phyloP scores from a whole-genome alignment of 2,113 vertebrate genomes.

The Scolopax mira region DNA sequence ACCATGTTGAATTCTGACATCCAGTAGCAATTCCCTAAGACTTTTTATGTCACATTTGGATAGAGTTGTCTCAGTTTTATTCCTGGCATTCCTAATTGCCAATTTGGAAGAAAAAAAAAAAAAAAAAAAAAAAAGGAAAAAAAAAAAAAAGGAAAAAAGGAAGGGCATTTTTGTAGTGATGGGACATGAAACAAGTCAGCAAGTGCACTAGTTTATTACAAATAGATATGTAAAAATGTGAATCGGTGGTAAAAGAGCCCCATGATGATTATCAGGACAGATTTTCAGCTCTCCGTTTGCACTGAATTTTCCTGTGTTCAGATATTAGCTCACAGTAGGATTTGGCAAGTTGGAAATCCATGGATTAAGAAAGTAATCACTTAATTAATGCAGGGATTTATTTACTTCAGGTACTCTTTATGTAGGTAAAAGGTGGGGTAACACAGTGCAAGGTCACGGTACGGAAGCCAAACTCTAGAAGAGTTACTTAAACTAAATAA shows the following conservation, averaged over 20 bases:
- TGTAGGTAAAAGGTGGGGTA: not conserved
- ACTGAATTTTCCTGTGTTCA: not conserved
- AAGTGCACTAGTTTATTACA: not conserved
- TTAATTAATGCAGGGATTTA: not conserved
- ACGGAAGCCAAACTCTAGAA: not conserved
- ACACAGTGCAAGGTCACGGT: not conserved
- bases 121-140: not conserved
- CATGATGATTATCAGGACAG: not conserved
- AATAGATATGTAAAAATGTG: not conserved
- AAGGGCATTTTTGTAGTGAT: not conserved
- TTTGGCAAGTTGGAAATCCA: accelerated
- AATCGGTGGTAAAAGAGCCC: not conserved
- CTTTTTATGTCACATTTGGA: not conserved
- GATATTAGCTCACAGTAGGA: not conserved
- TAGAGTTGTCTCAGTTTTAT: not conserved
- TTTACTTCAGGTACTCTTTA: not conserved
- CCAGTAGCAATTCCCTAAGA: not conserved
- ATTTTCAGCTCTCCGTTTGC: not conserved
- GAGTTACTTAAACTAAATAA: not conserved
- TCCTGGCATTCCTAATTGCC: not conserved
- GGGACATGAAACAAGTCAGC: not conserved
- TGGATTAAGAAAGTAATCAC: not conserved
- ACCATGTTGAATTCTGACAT: not conserved
- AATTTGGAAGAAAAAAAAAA: not conserved
- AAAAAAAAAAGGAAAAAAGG: not conserved